Evolutionary conservation across 2,888 invertebrate species (phyloP).

Genomic region (Lasioglossum vierecki): DNA sequence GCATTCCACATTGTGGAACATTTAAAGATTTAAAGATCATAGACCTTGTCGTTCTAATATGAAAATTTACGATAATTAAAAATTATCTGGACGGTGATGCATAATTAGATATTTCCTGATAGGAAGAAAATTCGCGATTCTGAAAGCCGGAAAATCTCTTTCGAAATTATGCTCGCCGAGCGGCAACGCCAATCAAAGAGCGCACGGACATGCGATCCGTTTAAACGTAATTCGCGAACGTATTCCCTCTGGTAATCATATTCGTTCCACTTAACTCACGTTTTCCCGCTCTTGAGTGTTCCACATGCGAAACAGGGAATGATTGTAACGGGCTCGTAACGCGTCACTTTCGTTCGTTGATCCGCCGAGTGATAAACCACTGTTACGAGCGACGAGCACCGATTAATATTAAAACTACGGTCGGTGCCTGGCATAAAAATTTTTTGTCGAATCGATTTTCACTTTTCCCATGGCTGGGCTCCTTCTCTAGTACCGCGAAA

Average conservation of each 20-base stretch:
- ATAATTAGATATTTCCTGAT: not conserved
- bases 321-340: slow-evolving; percentile 19
- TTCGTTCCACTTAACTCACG: not conserved
- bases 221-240: slow-evolving; percentile 10
- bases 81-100: not conserved
- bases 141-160: not conserved
- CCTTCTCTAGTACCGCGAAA: not conserved
- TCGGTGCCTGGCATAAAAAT: slow-evolving; percentile 3
- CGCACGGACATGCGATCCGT: not conserved
- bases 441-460: slow-evolving; percentile 36
- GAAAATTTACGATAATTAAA: not conserved
- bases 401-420: slow-evolving; percentile 45
- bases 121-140: not conserved
- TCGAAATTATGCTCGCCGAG: not conserved
- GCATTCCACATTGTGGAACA: not conserved
- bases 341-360: slow-evolving; percentile 7
- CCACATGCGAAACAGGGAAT: not conserved
- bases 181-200: slow-evolving; percentile 7
- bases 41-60: not conserved
- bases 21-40: not conserved
- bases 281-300: not conserved
- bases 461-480: not conserved
- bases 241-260: not conserved
- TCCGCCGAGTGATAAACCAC: slow-evolving; percentile 19
- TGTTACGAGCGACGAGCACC: not conserved